A percentile compares a stretch with the other conserved stretches of the same genome.
These are phyloP conservation scores for Raja brachyura DNA, from an alignment of 2,113 vertebrate species.

Conservation along the genomic window DNA sequence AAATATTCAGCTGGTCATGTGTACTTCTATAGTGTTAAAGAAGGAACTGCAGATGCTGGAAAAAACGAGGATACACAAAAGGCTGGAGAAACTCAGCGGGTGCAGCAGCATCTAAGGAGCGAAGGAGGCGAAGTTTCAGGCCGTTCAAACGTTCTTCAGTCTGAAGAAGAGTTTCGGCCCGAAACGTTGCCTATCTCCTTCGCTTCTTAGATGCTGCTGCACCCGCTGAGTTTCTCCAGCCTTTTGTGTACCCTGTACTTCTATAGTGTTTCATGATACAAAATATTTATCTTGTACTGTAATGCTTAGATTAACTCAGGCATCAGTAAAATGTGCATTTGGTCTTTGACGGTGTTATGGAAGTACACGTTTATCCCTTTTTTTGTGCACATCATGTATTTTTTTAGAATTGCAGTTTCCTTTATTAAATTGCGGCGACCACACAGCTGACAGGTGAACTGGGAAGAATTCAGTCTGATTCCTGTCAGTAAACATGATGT, in stretches of 20 bases:
- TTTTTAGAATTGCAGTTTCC: background rate
- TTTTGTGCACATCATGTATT: background rate
- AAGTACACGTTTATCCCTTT: background rate
- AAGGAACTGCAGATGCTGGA: no score
- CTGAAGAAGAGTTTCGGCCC: no score
- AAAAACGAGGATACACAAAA: no score
- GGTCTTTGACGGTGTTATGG: no score
- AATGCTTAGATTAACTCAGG: background rate
- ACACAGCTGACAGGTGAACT: background rate
- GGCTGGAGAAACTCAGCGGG: no score
- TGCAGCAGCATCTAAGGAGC: no score
- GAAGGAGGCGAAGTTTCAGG: no score
- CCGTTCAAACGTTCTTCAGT: no score
- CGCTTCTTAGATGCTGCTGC: no score
- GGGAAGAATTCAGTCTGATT: background rate
- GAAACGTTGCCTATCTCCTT: no score
- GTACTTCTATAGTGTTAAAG: slow-evolving; percentile 9
- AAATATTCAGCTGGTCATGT: background rate
- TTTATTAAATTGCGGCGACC: background rate
- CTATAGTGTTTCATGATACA: background rate
- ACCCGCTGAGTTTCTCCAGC: no score
- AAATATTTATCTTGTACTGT: background rate
- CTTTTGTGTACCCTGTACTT: no score
- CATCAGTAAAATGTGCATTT: background rate
- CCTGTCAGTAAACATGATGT: background rate